Conservation (phyloP, 2,888 invertebrate species). For the Aleiodes alternator region DNA sequence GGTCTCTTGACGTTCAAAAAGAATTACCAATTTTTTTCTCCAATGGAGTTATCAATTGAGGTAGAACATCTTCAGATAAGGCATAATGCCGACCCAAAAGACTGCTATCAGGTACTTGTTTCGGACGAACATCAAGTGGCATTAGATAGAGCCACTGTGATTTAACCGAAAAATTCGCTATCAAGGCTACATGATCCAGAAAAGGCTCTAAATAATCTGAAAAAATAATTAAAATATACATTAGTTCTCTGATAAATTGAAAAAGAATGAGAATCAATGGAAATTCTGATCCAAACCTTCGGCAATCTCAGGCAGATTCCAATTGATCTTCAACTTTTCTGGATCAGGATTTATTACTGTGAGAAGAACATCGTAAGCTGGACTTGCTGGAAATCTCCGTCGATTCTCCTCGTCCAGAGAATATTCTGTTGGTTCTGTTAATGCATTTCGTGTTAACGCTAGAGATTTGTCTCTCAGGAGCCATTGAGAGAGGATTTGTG, state of each 20-base stretch:
- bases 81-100: conserved; percentile 79
- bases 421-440: conserved; percentile 70
- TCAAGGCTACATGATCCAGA: conserved; percentile 81
- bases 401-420: conserved; percentile 73
- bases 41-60: conserved; percentile 89
- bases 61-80: conserved; percentile 83
- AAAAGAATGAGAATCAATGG: no score
- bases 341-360: conserved; percentile 91
- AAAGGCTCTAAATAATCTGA: conserved; percentile 88
- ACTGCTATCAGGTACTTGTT: conserved; percentile 78
- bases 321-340: conserved; percentile 80
- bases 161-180: conserved; percentile 88
- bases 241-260: neutral
- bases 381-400: conserved; percentile 77
- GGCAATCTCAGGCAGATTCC: conserved; percentile 83
- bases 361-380: conserved; percentile 86
- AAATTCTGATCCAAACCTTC: conserved; percentile 76
- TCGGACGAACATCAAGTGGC: conserved; percentile 85
- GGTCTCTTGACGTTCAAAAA: no score
- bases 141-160: conserved; percentile 93
- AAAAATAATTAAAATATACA: conserved; percentile 56
- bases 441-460: conserved; percentile 68
- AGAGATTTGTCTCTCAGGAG: conserved; percentile 77
- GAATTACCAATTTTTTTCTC: conserved; percentile 85
- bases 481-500: conserved; percentile 77